Evolutionary conservation across 2,888 invertebrate genomes (phyloP), one percentile per base, ranked within the genome.

Genomic region (Parnassius apollo): DNA sequence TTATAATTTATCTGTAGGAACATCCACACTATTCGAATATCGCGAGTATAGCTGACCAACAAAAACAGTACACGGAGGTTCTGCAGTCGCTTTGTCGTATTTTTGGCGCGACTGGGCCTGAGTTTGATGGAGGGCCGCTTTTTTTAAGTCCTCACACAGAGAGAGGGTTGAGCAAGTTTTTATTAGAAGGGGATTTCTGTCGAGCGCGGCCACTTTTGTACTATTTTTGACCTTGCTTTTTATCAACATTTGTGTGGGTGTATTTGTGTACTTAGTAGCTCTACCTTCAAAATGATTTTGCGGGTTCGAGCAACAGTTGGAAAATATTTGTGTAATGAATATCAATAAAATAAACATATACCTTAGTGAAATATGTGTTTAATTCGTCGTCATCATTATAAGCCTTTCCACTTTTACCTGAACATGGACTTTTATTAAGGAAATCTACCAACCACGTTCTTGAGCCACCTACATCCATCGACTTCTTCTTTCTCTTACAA

Each of bases 121-220:
- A 52, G 45, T 46, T 52, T 46, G 54, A 60, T 54, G 18, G 55
- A 54, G 54, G 49, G 60, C 54, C 46, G 60, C 42, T 54, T 49
- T 45, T 52, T 44, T 49, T 42, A 42, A 48, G 48, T 42, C 55
- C 48, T 8, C 49, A 13, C 18, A 13, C 49, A 13, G 49, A 25
- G 49, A 13, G 35, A 49, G 59, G 42, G 60, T 54, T 60, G 60
- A 60, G 46, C 53, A 13, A 42, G 54, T 54, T 42, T 54, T 49
- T 13, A 49, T 49, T 49, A 13, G 49, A 8, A 49, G 49, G 49
- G 49, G 18, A 49, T 49, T 49, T 8, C 13, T 49, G 49, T 49
- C 49, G 49, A n/a, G 13, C 13, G 13, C 49, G 49, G n/a, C 49
- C 49, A 49, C 49, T 13, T 49, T 49, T 49, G 13, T 12, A 49